Base-by-base conservation (phyloP, 2,113 vertebrate genomes). In the Xiphophorus maculatus region DNA sequence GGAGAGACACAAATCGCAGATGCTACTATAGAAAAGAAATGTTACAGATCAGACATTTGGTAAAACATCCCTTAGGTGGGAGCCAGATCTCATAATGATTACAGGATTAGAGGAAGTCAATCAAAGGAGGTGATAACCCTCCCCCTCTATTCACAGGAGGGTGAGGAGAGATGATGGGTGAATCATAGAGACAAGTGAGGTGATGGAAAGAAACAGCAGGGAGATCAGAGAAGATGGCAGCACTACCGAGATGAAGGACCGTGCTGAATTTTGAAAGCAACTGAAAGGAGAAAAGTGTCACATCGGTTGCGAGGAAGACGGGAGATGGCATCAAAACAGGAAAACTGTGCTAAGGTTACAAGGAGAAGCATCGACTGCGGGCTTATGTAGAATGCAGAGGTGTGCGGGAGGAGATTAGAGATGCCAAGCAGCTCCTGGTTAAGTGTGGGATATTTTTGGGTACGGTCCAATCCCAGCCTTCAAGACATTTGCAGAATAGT, bases 401-500 rank as follows among this genome's bases (percentile, higher is more conserved):
- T 71, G 84, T 2, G 73, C 73, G 63, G 64, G 42, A 63, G 37
- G 61, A 76, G 84, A 86, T 86, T 85, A 82, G 85, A 87, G 71
- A 77, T 66, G 71, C 73, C 22, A 76, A 33, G 69, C 76, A 66
- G 81, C 81, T 74, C 28, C 81, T 29, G 84, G 84, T 89, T 80
- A 76, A 86, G 74, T 30, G 40, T 77, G 80, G 58, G 81, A 84
- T 92, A 87, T 90, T 87, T 90, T 81, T 77, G 76, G 88, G 71
- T 66, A 74, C 66, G 32, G 64, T 89, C 82, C 82, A 73, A 69
- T 80, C 25, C 28, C 68, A n/a, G 42, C 78, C 80, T 80, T 71
- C 30, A 19, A 73, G 73, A 37, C 0, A 81, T 89, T 85, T 86
- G 77, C 80, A 87, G 58, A 70, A 44, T 29, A 15, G 70, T 42